phyloP scores from a whole-genome alignment of 2,797 vertebrate genomes.

The Alectoris magna region DNA sequence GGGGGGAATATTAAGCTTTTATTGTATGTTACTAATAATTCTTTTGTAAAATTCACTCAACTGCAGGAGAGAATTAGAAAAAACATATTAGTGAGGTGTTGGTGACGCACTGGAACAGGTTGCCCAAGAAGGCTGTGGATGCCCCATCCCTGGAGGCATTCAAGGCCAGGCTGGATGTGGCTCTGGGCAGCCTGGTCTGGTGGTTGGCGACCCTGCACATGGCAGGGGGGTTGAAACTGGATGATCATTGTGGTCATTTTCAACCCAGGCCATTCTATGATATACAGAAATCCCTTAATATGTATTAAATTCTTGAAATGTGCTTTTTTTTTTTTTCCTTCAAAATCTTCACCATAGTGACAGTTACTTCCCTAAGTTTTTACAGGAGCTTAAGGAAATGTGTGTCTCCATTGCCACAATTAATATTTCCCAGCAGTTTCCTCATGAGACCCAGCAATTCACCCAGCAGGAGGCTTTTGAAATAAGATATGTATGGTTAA shows the following conservation, averaged over 20 bases:
- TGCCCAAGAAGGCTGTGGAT: too few species aligned
- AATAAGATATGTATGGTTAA: neutral
- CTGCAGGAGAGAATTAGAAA: neutral
- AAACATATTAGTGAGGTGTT: neutral
- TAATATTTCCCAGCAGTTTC: constrained; percentile 33
- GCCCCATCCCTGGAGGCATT: too few species aligned
- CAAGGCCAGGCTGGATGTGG: too few species aligned
- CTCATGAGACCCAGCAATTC: neutral
- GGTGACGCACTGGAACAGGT: too few species aligned
- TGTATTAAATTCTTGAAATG: neutral
- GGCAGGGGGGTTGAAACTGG: too few species aligned
- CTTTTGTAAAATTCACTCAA: neutral
- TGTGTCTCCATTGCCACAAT: neutral
- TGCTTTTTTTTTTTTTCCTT: neutral
- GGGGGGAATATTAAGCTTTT: neutral
- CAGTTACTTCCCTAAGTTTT: neutral
- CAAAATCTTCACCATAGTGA: neutral
- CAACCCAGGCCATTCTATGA: too few species aligned
- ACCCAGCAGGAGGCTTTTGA: constrained; percentile 46
- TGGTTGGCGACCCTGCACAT: too few species aligned
- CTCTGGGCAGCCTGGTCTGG: too few species aligned
- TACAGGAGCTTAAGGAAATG: neutral
- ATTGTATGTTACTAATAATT: neutral
- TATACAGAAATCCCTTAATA: neutral
- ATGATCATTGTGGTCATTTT: too few species aligned